phyloP scores from a whole-genome alignment of 2,113 vertebrate genomes.

The Platysteira castanea region DNA sequence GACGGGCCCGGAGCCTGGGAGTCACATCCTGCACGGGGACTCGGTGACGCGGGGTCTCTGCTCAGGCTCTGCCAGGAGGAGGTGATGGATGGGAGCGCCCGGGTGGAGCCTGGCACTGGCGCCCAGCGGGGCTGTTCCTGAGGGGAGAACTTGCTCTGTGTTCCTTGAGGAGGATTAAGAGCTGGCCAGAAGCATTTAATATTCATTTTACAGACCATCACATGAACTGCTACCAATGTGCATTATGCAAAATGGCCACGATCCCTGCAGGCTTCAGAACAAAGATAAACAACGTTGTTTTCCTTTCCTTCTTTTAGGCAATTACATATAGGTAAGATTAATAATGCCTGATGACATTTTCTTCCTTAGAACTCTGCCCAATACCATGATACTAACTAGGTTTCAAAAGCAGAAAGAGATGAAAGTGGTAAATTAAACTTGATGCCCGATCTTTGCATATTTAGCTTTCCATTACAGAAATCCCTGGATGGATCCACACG shows the following conservation, averaged over 20 bases:
- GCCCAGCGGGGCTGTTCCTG: not conserved
- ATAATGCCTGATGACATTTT: not conserved
- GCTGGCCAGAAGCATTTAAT: not conserved
- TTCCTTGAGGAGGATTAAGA: not conserved
- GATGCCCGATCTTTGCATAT: not conserved
- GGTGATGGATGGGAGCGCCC: not conserved
- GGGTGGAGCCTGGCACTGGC: not conserved
- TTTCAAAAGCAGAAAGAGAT: not conserved
- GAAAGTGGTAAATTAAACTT: not conserved
- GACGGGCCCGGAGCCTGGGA: not conserved
- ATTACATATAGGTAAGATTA: not conserved
- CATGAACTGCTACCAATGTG: not conserved
- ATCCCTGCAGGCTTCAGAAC: not conserved
- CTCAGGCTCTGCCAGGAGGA: not conserved
- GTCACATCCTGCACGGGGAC: fast-evolving
- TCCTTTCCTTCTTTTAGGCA: not conserved
- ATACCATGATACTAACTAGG: not conserved
- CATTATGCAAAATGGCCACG: not conserved
- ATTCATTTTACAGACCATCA: not conserved
- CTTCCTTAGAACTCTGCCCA: not conserved
- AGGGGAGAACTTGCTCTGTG: not conserved
- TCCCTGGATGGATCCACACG: not conserved
- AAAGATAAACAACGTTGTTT: not conserved
- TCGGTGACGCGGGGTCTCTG: fast-evolving
- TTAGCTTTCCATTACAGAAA: not conserved